A percentile compares a stretch with the other conserved stretches of the same genome.
phyloP scores from a whole-genome alignment of 2,113 vertebrate species.

The Petrocephalus zakoni region DNA sequence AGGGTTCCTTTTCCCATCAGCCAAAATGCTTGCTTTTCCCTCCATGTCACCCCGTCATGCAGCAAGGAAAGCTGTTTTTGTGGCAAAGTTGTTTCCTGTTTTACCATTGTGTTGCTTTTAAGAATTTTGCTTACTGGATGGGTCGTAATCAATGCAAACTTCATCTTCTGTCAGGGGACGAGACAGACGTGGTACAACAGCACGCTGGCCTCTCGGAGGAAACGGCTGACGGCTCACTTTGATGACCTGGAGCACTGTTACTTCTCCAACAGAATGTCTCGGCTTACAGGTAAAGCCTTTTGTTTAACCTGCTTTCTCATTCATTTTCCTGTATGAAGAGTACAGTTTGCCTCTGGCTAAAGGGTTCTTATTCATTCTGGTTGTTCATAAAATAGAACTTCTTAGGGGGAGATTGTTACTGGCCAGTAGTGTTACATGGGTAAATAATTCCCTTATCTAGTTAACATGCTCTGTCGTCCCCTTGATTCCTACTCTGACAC shows the following conservation, averaged over 20 bases:
- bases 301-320: not conserved
- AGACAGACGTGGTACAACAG: slow-evolving; percentile 96
- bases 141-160: not conserved
- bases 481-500: not conserved
- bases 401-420: not conserved
- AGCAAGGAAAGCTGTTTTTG: not conserved
- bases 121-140: not conserved
- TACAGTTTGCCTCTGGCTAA: not conserved
- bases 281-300: slow-evolving; percentile 75
- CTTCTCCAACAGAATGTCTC: slow-evolving; percentile 95
- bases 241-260: slow-evolving; percentile 98
- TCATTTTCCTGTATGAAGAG: not conserved
- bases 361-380: not conserved
- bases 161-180: slow-evolving; percentile 71
- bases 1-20: not conserved
- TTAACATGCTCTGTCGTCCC: not conserved
- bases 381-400: not conserved
- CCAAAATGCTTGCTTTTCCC: not conserved
- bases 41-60: not conserved
- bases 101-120: not conserved
- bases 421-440: not conserved
- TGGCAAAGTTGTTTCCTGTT: not conserved
- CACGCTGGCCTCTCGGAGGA: slow-evolving; percentile 86
- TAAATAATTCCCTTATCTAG: not conserved
- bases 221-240: slow-evolving; percentile 92